Evolutionary conservation across 2,797 vertebrate genomes (phyloP).

Genomic region (Peromyscus nudipes): DNA sequence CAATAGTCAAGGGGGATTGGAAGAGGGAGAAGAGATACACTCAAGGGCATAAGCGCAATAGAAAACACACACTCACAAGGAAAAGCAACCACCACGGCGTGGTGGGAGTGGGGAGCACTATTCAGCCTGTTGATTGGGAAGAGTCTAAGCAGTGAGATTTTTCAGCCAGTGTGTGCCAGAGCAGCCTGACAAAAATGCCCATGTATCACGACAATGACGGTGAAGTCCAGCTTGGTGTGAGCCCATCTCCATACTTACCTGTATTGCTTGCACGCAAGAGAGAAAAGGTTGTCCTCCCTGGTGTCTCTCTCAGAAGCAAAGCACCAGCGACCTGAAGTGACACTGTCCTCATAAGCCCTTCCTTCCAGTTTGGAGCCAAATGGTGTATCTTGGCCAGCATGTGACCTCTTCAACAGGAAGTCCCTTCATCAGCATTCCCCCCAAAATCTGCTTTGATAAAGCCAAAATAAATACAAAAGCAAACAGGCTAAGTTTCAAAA

Average conservation of each 20-base stretch:
- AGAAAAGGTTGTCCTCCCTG: neutral
- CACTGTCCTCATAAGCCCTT: constrained; percentile 53
- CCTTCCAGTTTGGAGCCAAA: constrained; percentile 48
- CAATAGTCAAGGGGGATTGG: fast-evolving
- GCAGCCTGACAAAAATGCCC: too few relatives aligned
- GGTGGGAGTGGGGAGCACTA: too few relatives aligned
- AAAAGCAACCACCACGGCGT: fast-evolving
- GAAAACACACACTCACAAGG: too few relatives aligned
- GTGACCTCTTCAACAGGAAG: constrained; percentile 61
- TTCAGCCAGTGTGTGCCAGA: neutral
- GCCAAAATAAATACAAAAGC: constrained; percentile 44
- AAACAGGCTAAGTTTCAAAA: constrained; percentile 58
- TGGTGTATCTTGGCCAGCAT: neutral
- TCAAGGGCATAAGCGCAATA: neutral
- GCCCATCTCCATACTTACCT: neutral
- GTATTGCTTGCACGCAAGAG: neutral
- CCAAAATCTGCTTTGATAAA: constrained; percentile 79
- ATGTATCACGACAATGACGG: neutral
- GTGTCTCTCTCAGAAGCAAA: constrained; percentile 45
- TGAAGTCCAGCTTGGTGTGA: neutral
- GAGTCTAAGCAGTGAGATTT: fast-evolving
- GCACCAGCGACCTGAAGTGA: neutral
- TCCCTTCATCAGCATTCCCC: constrained; percentile 50
- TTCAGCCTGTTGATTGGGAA: neutral
- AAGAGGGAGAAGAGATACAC: neutral